Evolutionary conservation across 2,888 invertebrate species (phyloP).

Genomic region (Alentia gelatinosa): DNA sequence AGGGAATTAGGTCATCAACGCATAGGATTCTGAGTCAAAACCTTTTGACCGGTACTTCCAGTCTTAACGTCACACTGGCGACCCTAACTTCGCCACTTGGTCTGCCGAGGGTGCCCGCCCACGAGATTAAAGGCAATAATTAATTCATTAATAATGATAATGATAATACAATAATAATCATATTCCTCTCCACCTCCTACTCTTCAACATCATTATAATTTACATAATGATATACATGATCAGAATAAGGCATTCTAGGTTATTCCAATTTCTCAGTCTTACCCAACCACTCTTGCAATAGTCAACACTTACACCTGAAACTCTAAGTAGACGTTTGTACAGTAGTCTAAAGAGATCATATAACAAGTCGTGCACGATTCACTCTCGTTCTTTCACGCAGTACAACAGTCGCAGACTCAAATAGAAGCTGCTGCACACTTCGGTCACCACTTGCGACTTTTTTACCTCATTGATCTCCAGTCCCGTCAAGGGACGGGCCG

Average conservation of each 20-base stretch:
- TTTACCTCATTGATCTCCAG: background rate
- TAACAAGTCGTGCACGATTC: slow-evolving; percentile 30
- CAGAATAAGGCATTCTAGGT: slow-evolving; percentile 50
- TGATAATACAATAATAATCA: slow-evolving; percentile 27
- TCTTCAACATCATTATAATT: slow-evolving; percentile 2
- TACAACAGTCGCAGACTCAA: background rate
- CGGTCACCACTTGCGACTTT: background rate
- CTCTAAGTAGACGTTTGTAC: slow-evolving; percentile 43
- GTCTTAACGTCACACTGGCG: slow-evolving; percentile 7
- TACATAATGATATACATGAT: slow-evolving; percentile 37
- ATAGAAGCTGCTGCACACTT: background rate
- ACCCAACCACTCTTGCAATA: slow-evolving; percentile 13
- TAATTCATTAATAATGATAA: background rate
- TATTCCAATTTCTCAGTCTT: slow-evolving; percentile 18
- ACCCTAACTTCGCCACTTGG: slow-evolving; percentile 40
- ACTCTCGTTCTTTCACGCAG: slow-evolving; percentile 5
- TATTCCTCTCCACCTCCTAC: background rate
- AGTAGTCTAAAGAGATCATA: slow-evolving; percentile 51
- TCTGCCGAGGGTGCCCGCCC: slow-evolving; percentile 49
- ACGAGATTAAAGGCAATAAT: slow-evolving; percentile 30
- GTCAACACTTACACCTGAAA: slow-evolving; percentile 4
- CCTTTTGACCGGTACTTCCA: background rate
- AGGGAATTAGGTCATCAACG: background rate
- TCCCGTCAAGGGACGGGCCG: background rate
- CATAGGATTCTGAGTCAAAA: background rate